Conservation (phyloP, 2,888 invertebrate species). For the Leptinotarsa juncta region DNA sequence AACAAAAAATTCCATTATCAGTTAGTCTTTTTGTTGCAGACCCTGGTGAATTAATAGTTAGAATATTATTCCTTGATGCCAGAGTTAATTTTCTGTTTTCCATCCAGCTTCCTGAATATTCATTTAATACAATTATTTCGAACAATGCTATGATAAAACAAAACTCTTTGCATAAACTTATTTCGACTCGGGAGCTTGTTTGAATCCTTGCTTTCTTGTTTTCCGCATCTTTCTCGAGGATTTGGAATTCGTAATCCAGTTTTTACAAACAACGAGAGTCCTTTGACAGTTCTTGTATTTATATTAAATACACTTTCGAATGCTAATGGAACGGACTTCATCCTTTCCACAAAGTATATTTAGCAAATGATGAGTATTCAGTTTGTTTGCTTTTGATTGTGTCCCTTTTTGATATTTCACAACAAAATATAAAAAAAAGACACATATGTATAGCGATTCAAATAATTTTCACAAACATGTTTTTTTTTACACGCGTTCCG, state of each 20-base stretch:
- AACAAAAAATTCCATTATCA: background rate
- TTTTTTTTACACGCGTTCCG: too few species aligned
- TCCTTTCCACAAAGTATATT: background rate
- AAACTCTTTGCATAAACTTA: constrained; percentile 25
- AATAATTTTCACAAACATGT: too few species aligned
- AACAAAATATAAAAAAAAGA: too few species aligned
- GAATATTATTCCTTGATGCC: too few species aligned
- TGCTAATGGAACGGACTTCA: background rate
- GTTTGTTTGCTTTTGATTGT: too few species aligned
- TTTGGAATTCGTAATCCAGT: background rate
- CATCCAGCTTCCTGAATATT: background rate
- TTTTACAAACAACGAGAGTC: background rate
- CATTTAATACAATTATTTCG: constrained; percentile 4
- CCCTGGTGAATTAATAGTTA: background rate
- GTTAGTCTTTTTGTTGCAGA: background rate
- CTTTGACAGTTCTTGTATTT: background rate
- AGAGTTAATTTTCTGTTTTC: too few species aligned
- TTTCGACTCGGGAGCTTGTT: constrained; percentile 30
- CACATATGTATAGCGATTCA: too few species aligned
- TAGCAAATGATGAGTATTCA: too few species aligned
- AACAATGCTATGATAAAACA: constrained; percentile 2
- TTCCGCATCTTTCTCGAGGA: background rate
- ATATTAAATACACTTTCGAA: background rate
- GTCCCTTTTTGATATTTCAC: too few species aligned
- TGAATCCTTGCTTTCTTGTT: constrained; percentile 24